Percentiles rank a stretch among this genome's conserved stretches.
Conservation (phyloP, 2,888 invertebrate genomes). For the Pilophorus perplexus region DNA sequence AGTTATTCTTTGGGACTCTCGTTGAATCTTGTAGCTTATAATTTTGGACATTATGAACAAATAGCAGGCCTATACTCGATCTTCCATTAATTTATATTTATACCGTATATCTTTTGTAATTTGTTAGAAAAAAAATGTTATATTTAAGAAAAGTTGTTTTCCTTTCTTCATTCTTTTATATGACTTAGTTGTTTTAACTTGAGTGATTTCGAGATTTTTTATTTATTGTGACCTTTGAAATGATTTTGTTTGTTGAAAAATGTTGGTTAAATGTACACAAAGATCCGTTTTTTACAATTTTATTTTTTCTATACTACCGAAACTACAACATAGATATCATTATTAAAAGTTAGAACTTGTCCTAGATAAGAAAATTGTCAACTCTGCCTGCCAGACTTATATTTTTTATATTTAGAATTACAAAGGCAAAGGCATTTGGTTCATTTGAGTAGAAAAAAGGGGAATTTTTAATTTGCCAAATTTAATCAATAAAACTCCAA, state of each 20-base stretch:
- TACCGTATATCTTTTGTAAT: constrained; percentile 40
- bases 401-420: constrained; percentile 42
- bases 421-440: constrained; percentile 32
- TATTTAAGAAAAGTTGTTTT: constrained; percentile 36
- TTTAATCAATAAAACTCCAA: constrained; percentile 40
- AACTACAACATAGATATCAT: constrained; percentile 31
- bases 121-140: constrained; percentile 40
- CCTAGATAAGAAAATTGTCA: constrained; percentile 38
- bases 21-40: constrained; percentile 30
- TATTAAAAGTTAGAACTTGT: constrained; percentile 32
- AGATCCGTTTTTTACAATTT: constrained; percentile 25
- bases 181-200: constrained; percentile 28
- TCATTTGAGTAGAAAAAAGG: constrained; percentile 18
- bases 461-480: constrained; percentile 34
- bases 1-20: constrained; percentile 35
- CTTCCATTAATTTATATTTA: constrained; percentile 45
- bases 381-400: constrained; percentile 42
- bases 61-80: constrained; percentile 45
- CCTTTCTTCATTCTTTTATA: constrained; percentile 12
- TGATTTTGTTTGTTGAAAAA: constrained; percentile 31
- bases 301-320: constrained; percentile 38
- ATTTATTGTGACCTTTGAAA: constrained; percentile 20
- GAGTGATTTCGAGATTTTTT: constrained; percentile 32
- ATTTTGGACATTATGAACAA: constrained; percentile 38
- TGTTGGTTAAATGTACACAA: constrained; percentile 27